These are phyloP conservation scores for Melinaea menophilus DNA, from an alignment of 2,888 invertebrate genomes.

Conservation along the genomic window DNA sequence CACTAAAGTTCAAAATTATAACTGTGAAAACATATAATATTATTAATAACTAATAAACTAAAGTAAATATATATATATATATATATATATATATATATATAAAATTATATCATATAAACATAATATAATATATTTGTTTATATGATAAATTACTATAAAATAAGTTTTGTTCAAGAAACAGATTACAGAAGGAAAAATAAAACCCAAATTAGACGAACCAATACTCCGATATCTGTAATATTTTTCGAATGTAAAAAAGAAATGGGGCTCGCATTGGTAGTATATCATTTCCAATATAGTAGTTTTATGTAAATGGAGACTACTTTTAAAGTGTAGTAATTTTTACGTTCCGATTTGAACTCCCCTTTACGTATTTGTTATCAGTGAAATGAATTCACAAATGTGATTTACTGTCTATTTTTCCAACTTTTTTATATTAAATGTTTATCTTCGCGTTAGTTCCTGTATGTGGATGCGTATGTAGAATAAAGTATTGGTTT, in stretches of 20 bases:
- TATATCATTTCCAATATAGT: slow-evolving; percentile 73
- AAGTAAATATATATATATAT: too few species aligned
- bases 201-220: slow-evolving; percentile 26
- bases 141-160: too few species aligned
- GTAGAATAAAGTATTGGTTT: too few species aligned
- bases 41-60: too few species aligned
- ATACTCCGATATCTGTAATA: slow-evolving; percentile 33
- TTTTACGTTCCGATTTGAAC: slow-evolving; percentile 74
- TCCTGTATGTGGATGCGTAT: background rate
- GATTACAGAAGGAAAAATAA: too few species aligned
- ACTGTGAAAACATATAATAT: too few species aligned
- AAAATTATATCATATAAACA: too few species aligned
- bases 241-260: slow-evolving; percentile 53
- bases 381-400: slow-evolving; percentile 63
- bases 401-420: slow-evolving; percentile 66
- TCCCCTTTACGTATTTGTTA: slow-evolving; percentile 71
- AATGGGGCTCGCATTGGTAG: slow-evolving; percentile 51
- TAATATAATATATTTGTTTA: too few species aligned
- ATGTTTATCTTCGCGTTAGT: slow-evolving; percentile 22
- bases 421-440: slow-evolving; percentile 40
- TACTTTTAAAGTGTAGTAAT: slow-evolving; percentile 78
- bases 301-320: slow-evolving; percentile 75
- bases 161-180: too few species aligned
- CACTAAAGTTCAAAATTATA: too few species aligned
- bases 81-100: too few species aligned